phyloP scores from a whole-genome alignment of 2,888 invertebrate genomes.

The Xestia sexstrigata region DNA sequence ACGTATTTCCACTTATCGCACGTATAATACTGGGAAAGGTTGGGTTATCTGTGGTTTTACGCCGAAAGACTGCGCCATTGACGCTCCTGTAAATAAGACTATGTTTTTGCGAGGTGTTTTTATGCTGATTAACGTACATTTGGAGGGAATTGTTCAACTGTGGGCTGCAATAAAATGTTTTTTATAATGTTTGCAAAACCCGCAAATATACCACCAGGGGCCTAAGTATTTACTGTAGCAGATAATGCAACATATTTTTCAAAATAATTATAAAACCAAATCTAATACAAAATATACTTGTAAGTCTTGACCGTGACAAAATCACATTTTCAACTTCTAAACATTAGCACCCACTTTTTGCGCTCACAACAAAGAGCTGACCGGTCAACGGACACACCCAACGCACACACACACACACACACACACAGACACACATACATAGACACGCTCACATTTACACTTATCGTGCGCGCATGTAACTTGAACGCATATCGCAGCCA shows the following conservation, averaged over 20 bases:
- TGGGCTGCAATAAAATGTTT: neutral
- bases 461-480: constrained; percentile 36
- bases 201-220: neutral
- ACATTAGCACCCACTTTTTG: constrained; percentile 12
- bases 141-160: neutral
- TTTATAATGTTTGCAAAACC: neutral
- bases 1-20: constrained; percentile 7
- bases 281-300: neutral
- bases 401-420: constrained; percentile 23
- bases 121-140: neutral
- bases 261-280: neutral
- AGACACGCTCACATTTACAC: constrained; percentile 2
- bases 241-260: neutral
- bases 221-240: neutral
- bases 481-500: constrained; percentile 37
- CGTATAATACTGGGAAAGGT: neutral
- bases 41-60: constrained; percentile 5
- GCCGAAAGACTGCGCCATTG: neutral
- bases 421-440: neutral
- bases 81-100: neutral
- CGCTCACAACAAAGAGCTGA: constrained; percentile 38
- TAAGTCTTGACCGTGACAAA: neutral
- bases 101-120: neutral
- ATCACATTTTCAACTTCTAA: constrained; percentile 4
- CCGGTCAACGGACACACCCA: constrained; percentile 64